Conservation (phyloP, 30 jellyfish, hydroid and myxozoan species). For the Haliclystus octoradiatus region DNA sequence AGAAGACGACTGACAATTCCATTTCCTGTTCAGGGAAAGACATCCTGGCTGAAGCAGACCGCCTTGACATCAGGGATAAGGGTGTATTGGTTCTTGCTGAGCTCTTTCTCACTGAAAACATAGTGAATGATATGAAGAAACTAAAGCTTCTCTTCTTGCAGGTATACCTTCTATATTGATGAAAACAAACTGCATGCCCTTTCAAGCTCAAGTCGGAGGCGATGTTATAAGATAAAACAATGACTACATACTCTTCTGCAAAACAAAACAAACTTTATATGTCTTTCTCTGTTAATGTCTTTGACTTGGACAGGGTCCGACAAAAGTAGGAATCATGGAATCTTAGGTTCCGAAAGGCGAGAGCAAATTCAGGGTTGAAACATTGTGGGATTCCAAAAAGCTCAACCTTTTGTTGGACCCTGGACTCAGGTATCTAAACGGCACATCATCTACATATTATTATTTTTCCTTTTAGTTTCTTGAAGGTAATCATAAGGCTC, state of each 20-base stretch:
- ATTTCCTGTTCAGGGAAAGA: conserved; percentile 45
- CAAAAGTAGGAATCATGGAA: too few relatives aligned
- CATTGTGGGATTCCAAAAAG: too few relatives aligned
- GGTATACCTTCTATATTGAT: conserved; percentile 10
- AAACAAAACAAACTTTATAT: too few relatives aligned
- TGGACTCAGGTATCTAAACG: too few relatives aligned
- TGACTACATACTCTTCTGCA: too few relatives aligned
- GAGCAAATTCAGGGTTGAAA: too few relatives aligned
- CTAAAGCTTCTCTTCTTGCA: conserved; percentile 64
- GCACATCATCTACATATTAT: too few relatives aligned
- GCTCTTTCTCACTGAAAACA: conserved; percentile 59
- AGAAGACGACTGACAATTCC: background rate
- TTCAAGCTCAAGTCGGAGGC: background rate
- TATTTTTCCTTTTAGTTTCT: conserved; percentile 24
- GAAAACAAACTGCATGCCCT: background rate
- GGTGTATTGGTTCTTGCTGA: conserved; percentile 96
- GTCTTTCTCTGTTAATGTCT: too few relatives aligned
- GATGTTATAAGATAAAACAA: background rate
- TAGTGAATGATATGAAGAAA: conserved; percentile 59
- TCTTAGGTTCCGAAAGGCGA: too few relatives aligned
- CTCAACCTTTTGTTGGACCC: too few relatives aligned
- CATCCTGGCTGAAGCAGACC: conserved; percentile 89
- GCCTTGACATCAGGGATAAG: conserved; percentile 93
- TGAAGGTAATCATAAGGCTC: conserved; percentile 86
- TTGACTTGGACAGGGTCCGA: too few relatives aligned